phyloP scores from a whole-genome alignment of 2,113 vertebrate genomes.

The Microtus pennsylvanicus region DNA sequence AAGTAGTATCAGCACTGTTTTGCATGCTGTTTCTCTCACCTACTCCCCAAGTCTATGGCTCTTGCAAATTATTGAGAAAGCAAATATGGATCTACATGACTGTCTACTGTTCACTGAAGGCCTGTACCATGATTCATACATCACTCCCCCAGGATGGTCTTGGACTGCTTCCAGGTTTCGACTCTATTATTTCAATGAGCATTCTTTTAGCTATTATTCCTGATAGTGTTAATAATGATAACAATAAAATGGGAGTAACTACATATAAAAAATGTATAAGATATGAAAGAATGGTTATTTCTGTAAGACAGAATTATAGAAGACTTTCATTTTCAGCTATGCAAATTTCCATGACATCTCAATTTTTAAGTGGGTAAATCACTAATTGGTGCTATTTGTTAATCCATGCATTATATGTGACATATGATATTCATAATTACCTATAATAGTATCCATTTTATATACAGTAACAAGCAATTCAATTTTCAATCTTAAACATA shows the following conservation, averaged over 20 bases:
- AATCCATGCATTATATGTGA: neutral
- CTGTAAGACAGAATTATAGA: neutral
- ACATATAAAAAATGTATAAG: neutral
- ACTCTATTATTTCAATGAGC: neutral
- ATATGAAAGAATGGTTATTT: neutral
- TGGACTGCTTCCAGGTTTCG: neutral
- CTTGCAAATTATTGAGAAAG: neutral
- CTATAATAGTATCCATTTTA: conserved; percentile 1
- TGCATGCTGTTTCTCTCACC: neutral
- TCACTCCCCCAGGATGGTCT: neutral
- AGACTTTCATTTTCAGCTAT: conserved; percentile 25
- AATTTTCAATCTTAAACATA: conserved; percentile 40
- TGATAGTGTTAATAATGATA: neutral
- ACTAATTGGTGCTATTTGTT: conserved; percentile 13
- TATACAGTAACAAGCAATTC: neutral
- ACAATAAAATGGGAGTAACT: neutral
- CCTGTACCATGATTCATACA: neutral
- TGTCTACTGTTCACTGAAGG: neutral
- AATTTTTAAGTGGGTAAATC: conserved; percentile 39
- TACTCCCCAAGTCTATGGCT: neutral
- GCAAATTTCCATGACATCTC: neutral
- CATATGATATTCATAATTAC: neutral
- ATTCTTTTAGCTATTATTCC: neutral
- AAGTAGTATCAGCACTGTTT: neutral
- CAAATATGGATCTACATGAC: neutral